A percentile compares a stretch with the other conserved stretches of the same genome.
Conservation (phyloP, 2,888 invertebrate species). For the Drosophila longiperda region DNA sequence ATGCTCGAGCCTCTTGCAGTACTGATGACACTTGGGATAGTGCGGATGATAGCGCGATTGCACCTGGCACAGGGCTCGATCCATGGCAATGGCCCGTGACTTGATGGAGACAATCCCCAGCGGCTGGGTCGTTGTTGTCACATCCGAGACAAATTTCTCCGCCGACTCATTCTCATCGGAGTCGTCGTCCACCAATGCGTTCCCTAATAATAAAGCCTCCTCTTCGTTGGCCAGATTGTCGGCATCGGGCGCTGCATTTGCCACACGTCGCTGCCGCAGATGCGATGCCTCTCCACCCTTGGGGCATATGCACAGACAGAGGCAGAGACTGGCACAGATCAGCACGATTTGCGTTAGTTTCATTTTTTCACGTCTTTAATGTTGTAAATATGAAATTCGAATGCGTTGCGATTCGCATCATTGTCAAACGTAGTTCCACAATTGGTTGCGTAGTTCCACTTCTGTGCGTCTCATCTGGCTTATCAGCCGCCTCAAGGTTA, state of each 20-base stretch:
- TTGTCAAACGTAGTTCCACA: constrained; percentile 8
- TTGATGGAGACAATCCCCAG: constrained; percentile 76
- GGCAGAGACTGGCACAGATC: constrained; percentile 24
- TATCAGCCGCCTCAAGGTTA: constrained; percentile 44
- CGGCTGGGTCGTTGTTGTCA: constrained; percentile 34
- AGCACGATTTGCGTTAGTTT: constrained; percentile 18
- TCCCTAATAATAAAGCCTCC: constrained; percentile 5
- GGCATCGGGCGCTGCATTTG: constrained; percentile 22
- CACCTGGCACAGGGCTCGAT: constrained; percentile 75
- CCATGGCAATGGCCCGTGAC: constrained; percentile 79
- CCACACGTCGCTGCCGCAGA: constrained; percentile 36
- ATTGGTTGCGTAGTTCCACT: constrained; percentile 28
- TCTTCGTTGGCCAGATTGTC: not conserved
- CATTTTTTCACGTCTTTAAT: constrained; percentile 36
- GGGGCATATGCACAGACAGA: constrained; percentile 12
- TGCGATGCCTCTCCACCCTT: constrained; percentile 6
- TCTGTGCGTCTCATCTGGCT: constrained; percentile 13
- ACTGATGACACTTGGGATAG: constrained; percentile 80
- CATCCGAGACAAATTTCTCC: constrained; percentile 33
- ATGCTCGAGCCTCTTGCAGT: constrained; percentile 80
- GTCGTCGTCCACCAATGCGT: too few relatives aligned
- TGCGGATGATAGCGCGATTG: constrained; percentile 81
- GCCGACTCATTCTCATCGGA: not conserved
- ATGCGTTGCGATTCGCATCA: constrained; percentile 34
- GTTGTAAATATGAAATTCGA: constrained; percentile 34